Percentiles rank a stretch among this genome's conserved stretches.
Evolutionary conservation across 2,888 invertebrate genomes (phyloP).

Genomic region (Oscheius sp.): DNA sequence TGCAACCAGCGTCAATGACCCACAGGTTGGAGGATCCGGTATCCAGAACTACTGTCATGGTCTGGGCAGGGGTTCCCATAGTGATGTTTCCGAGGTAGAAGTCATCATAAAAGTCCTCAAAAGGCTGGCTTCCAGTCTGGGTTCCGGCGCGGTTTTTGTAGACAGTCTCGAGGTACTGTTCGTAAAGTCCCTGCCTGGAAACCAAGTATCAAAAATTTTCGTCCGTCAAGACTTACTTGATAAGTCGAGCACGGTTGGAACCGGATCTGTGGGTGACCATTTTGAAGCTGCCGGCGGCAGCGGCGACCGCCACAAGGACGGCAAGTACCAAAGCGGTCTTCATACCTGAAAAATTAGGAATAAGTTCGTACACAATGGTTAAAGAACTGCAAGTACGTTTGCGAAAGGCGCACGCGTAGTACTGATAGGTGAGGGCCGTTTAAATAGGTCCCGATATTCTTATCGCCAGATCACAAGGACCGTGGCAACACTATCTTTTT

Average conservation of each 20-base stretch:
- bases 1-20: conserved; percentile 67
- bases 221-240: conserved; percentile 43
- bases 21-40: conserved; percentile 68
- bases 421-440: background rate
- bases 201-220: background rate
- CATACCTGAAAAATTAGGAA: conserved; percentile 38
- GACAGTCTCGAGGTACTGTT: conserved; percentile 39
- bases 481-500: conserved; percentile 30
- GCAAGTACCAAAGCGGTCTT: conserved; percentile 51
- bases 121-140: conserved; percentile 53
- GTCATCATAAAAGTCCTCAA: conserved; percentile 67
- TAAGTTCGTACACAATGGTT: background rate
- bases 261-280: conserved; percentile 47
- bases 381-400: background rate
- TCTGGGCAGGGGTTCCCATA: conserved; percentile 64
- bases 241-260: conserved; percentile 52
- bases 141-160: conserved; percentile 36
- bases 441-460: conserved; percentile 19
- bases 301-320: conserved; percentile 58
- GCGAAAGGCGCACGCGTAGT: background rate
- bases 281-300: conserved; percentile 45
- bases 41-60: conserved; percentile 62
- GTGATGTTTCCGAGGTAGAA: conserved; percentile 71
- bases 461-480: conserved; percentile 30
- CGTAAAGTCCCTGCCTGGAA: conserved; percentile 39